Evolutionary conservation across 2,797 vertebrate species (phyloP), one percentile per base, ranked within the genome.

Genomic region (Sorex maritimensis): DNA sequence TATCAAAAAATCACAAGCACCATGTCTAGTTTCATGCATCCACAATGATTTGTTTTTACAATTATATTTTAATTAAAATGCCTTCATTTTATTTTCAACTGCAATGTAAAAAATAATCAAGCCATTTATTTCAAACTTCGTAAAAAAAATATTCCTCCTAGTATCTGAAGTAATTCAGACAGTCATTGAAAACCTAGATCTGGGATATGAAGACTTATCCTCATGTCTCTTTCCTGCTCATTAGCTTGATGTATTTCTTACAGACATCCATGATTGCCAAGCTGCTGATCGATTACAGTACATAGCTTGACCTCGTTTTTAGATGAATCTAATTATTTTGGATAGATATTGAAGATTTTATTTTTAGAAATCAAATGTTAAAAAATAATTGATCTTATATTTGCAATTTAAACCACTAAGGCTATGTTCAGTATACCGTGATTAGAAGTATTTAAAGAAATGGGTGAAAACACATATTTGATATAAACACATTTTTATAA

Each of bases 171-270:
- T 94, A 81, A 91, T 94, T 91, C 75, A 92, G 88, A 88, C 21
- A 95, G 41, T 28, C 68, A 93, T 24, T 89, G 75, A 71, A 95
- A 88, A 63, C 87, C 55, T 82, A 90, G 63, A 93, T 88, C 52
- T 79, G 28, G 96, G 94, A 67, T 34, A 73, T 28, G 21, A 74
- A 78, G 84, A 91, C 65, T 94, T 88, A 90, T 72, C 94, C 26
- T 92, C 44, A 6, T 65, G 49, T 88, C 82, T 95, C 52, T 88
- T 78, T 88, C 94, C 92, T 94, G 80, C 93, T 97, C 88, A 95
- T 97, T 96, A 96, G 65, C 85, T 85, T 95, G 90, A 96, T 93
- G n/a, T 83, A 94, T 97, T 95, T 95, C 83, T 91, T 86, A 63
- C 46, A 83, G 77, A 93, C 44, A 75, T 44, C 19, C 69, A 67